A percentile compares a stretch with the other conserved stretches of the same genome.
Conservation (phyloP, 2,113 vertebrate genomes). For the Sebastes fasciatus region DNA sequence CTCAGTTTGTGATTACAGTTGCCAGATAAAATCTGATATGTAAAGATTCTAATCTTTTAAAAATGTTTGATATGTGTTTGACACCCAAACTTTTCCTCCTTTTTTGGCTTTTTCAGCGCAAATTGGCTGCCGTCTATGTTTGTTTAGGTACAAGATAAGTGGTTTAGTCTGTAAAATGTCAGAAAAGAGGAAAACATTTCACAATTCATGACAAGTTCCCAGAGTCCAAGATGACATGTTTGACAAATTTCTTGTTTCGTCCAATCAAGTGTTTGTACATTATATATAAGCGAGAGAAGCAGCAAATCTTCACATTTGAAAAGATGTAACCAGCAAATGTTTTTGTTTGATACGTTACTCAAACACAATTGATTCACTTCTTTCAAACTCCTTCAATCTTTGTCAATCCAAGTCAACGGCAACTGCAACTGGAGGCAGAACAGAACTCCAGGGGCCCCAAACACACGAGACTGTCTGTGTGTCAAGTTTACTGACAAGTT, state of each 20-base stretch:
- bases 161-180: background rate
- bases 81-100: background rate
- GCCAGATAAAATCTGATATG: too few relatives aligned
- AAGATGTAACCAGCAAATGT: background rate
- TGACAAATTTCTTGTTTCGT: background rate
- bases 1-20: too few relatives aligned
- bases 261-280: background rate
- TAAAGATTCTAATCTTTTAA: too few relatives aligned
- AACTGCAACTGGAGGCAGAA: background rate
- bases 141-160: background rate
- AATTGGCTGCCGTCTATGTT: background rate
- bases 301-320: background rate
- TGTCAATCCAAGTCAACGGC: background rate
- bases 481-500: background rate
- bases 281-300: background rate
- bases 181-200: too few relatives aligned
- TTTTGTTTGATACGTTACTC: constrained; percentile 1
- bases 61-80: background rate
- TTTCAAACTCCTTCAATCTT: background rate
- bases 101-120: background rate
- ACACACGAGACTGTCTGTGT: background rate
- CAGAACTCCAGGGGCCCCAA: background rate
- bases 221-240: background rate
- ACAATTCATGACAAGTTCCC: background rate
- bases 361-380: background rate